phyloP scores from a whole-genome alignment of 2,797 vertebrate species.

The Epinephelus awoara region DNA sequence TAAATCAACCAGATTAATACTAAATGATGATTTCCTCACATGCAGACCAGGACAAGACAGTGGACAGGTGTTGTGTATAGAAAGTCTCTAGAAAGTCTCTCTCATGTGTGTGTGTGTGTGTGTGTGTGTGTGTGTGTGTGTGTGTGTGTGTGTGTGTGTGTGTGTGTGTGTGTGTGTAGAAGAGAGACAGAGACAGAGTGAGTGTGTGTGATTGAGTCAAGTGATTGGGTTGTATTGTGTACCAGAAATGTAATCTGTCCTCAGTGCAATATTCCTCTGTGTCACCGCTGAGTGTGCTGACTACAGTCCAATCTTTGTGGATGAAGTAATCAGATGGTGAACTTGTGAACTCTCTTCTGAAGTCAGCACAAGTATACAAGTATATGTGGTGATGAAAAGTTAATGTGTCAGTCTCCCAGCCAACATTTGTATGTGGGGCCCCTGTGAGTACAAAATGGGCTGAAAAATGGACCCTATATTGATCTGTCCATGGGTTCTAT shows the following conservation, averaged over 20 bases:
- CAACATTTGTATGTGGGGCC: too few relatives aligned
- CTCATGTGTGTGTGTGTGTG: not conserved
- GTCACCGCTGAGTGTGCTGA: conserved; percentile 24
- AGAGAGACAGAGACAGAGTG: not conserved
- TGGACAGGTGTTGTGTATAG: not conserved
- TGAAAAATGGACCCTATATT: too few relatives aligned
- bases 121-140: not conserved
- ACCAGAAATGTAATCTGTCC: conserved; percentile 44
- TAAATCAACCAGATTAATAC: conserved; percentile 20
- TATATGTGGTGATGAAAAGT: not conserved
- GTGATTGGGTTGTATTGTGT: conserved; percentile 37
- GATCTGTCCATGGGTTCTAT: too few relatives aligned
- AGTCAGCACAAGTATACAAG: not conserved
- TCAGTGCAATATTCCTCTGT: conserved; percentile 38
- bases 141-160: not conserved
- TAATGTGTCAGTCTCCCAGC: not conserved
- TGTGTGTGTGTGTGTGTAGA: not conserved
- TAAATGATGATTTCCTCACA: not conserved
- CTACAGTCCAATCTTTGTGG: conserved; percentile 31
- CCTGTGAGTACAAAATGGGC: too few relatives aligned
- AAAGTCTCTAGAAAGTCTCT: too few relatives aligned
- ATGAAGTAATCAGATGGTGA: conserved; percentile 41
- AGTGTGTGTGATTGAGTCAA: conserved; percentile 19
- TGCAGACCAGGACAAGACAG: not conserved
- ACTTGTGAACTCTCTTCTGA: conserved; percentile 22